These are phyloP conservation scores for Kradibia gibbosae DNA, from an alignment of 1,140 invertebrate genomes.

Conservation along the genomic window DNA sequence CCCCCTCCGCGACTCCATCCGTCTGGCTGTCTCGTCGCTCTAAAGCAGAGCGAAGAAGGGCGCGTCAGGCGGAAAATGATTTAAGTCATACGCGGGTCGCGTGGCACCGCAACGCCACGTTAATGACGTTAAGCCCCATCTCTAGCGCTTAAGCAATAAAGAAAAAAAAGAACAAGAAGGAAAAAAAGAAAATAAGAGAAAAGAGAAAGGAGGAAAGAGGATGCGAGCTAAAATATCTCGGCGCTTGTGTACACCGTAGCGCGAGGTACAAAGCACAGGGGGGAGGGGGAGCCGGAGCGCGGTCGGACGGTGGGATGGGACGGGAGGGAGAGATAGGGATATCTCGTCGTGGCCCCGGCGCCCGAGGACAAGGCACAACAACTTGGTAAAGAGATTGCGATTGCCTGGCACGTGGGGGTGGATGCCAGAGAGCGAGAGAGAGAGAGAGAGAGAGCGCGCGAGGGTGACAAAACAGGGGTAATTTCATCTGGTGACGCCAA, in stretches of 20 bases:
- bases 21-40: neutral
- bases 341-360: neutral
- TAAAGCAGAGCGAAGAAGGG: neutral
- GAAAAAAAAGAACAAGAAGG: no score
- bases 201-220: conserved; percentile 11
- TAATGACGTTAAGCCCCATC: conserved; percentile 56
- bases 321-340: conserved; percentile 24
- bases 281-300: neutral
- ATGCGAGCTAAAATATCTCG: conserved; percentile 16
- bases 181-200: conserved; percentile 17
- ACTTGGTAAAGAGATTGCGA: conserved; percentile 61
- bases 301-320: no score
- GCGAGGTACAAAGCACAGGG: neutral
- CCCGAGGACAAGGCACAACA: conserved; percentile 47
- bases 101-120: conserved; percentile 55
- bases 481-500: neutral
- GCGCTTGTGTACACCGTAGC: neutral
- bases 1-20: neutral
- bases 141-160: conserved; percentile 18
- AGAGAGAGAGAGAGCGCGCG: conserved; percentile 41
- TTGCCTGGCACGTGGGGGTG: conserved; percentile 52
- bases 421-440: conserved; percentile 39
- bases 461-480: conserved; percentile 8
- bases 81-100: conserved; percentile 47
- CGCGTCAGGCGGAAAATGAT: conserved; percentile 42